Conservation (phyloP, 2,113 vertebrate species). For the Pachycephala philippinensis region DNA sequence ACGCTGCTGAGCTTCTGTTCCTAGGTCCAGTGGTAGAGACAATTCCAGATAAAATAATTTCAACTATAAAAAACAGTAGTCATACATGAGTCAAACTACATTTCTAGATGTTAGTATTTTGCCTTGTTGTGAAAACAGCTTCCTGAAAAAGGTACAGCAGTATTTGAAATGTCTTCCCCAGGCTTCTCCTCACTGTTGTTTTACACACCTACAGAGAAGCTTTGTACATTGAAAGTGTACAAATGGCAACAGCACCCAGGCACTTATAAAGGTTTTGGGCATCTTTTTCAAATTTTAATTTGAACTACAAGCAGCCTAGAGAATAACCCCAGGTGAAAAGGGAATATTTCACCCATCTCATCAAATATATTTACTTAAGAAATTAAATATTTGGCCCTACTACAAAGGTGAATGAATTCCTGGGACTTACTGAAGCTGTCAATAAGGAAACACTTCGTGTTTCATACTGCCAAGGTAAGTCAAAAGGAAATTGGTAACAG, state of each 20-base stretch:
- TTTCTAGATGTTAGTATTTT: not conserved
- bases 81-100: not conserved
- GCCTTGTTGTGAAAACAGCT: not conserved
- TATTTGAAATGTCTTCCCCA: not conserved
- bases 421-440: not conserved
- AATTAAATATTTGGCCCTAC: not conserved
- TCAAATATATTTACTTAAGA: not conserved
- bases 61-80: not conserved
- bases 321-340: not conserved
- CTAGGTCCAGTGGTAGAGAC: rapidly evolving
- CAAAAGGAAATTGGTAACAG: not conserved
- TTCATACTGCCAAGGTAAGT: not conserved
- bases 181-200: not conserved
- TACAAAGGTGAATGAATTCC: not conserved
- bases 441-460: not conserved
- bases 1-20: not conserved
- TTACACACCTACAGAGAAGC: not conserved
- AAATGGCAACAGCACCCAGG: not conserved
- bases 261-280: not conserved
- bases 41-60: not conserved
- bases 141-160: not conserved
- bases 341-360: not conserved
- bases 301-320: not conserved
- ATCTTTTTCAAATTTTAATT: not conserved
- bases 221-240: not conserved